Evolutionary conservation across 2,888 invertebrate genomes (phyloP).

Genomic region (Acronicta aceris): DNA sequence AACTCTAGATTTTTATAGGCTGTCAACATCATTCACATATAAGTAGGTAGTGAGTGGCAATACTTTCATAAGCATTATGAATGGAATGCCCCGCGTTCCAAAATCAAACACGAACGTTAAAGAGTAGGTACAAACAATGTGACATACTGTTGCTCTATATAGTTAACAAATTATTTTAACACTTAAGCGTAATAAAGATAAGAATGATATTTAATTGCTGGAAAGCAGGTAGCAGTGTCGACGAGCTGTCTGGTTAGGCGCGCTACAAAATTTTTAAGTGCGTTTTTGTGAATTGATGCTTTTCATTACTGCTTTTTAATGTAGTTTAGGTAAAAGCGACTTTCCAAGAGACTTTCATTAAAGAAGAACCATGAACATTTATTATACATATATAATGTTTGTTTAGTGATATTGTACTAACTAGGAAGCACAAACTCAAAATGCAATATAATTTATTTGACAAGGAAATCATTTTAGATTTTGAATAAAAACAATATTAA

Average conservation of each 20-base stretch:
- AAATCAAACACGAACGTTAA: constrained; percentile 33
- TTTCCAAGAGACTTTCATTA: background rate
- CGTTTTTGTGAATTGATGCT: constrained; percentile 7
- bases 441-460: too few species aligned
- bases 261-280: constrained; percentile 39
- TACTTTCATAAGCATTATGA: constrained; percentile 25
- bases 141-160: constrained; percentile 39
- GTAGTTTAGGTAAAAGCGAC: constrained; percentile 1
- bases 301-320: constrained; percentile 8
- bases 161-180: constrained; percentile 41
- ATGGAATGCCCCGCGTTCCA: constrained; percentile 45
- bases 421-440: too few species aligned
- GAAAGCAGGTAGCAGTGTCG: constrained; percentile 58
- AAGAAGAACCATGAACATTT: background rate
- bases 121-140: constrained; percentile 39
- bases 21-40: too few species aligned
- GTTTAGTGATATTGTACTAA: too few species aligned
- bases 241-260: constrained; percentile 70
- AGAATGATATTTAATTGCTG: constrained; percentile 36
- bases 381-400: too few species aligned
- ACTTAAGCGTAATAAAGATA: constrained; percentile 45
- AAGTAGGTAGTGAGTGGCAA: background rate
- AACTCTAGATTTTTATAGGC: too few species aligned
- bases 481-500: too few species aligned
- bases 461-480: too few species aligned